Evolutionary conservation across 2,797 vertebrate genomes (phyloP).

Genomic region (Brachymystax lenok): DNA sequence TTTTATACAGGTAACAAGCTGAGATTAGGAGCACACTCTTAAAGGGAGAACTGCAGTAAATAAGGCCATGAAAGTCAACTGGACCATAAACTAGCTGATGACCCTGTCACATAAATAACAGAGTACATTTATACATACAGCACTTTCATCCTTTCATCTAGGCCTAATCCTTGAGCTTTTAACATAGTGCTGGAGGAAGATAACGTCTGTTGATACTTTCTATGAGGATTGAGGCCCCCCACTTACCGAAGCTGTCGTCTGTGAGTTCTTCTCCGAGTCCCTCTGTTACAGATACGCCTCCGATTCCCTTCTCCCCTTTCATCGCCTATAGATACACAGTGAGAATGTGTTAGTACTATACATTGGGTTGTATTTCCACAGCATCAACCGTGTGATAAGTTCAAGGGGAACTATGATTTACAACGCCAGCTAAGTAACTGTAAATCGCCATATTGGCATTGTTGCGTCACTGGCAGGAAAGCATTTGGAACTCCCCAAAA

Average conservation of each 20-base stretch:
- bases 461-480: too few species aligned
- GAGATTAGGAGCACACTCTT: too few species aligned
- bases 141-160: neutral
- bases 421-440: too few species aligned
- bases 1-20: too few species aligned
- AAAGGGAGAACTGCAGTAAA: neutral
- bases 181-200: neutral
- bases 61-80: neutral
- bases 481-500: too few species aligned
- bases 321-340: conserved; percentile 82
- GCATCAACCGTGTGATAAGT: neutral
- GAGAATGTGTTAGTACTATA: neutral
- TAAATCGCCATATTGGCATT: too few species aligned
- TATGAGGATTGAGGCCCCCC: neutral
- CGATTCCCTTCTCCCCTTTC: conserved; percentile 97
- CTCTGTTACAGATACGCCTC: conserved; percentile 82
- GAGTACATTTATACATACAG: too few species aligned
- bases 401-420: too few species aligned
- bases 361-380: neutral
- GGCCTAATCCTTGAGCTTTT: neutral
- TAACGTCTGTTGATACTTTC: neutral
- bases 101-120: neutral
- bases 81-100: neutral
- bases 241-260: conserved; percentile 95
- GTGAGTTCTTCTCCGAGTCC: conserved; percentile 91